Evolutionary conservation across 2,797 vertebrate genomes (phyloP), one percentile per base, ranked within the genome.

Genomic region (Cossypha caffra): DNA sequence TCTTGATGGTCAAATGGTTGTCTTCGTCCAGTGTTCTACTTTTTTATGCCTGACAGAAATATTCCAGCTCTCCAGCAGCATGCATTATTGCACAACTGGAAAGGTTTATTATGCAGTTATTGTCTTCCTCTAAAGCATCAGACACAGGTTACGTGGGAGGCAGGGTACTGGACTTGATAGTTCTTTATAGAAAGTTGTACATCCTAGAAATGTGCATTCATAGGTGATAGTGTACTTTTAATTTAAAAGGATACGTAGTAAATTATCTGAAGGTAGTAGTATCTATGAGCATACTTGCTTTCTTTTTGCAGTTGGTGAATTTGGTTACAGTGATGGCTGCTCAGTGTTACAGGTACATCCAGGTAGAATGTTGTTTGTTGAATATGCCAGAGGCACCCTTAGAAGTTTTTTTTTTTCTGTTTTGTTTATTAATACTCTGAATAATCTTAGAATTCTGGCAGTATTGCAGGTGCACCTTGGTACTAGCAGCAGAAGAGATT

Each of bases 1-100:
- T 97, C 96, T 95, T 96, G 94, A 97, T 97, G 97, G 96, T 97
- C 96, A 96, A 95, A 95, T 97, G 95, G 86, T 97, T 96, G 93
- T 96, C 95, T 97, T 97, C 42, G 92, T 97, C 97, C 96, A 97
- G 95, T 96, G 91, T 97, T 97, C 89, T 97, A 85, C 86, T 52
- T 98, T 96, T 66, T 95, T 85, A 93, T 95, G 95, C 92, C 86
- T 95, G 91, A 96, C 93, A 91, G 95, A 96, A 95, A 94, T 79
- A 95, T 86, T 75, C 86, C 91, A 95, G 86, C 69, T 95, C 92
- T 94, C 91, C 82, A 97, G 93, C 96, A 93, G 62, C 26, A 83
- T 78, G 87, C 82, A 33, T 93, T 88, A 91, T 96, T 97, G 95
- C 96, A 96, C 96, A 97, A 95, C 92, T 97, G 92, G 95, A 97